Base-by-base conservation (phyloP, 2,797 vertebrate species). In the Chelmon rostratus region DNA sequence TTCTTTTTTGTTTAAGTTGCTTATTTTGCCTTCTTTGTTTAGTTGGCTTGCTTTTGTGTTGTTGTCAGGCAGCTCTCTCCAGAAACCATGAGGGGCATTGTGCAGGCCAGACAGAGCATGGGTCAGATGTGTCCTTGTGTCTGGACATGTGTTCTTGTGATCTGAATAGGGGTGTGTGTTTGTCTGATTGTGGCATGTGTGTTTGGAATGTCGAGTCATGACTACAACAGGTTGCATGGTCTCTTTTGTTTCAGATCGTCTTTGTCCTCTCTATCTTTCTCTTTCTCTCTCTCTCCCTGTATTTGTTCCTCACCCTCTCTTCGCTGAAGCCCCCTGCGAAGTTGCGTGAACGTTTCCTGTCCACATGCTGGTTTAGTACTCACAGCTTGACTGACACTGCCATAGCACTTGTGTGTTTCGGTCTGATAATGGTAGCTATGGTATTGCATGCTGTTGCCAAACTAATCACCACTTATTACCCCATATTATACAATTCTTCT, bases 231-330 rank as follows among this genome's bases (percentile, higher is more conserved):
- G 89, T 92, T 81, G 94, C 91, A 92, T 91, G 91, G 85, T 93
- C 92, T 93, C 91, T 92, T 94, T 94, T 94, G 91, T 92, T 92
- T 92, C 92, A 93, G 93, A 91, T 94, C 88, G 92, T 94, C 92
- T 93, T 94, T 94, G 92, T 92, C 89, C 88, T 90, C 86, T 92
- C 84, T 91, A 86, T 94, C 88, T 89, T 89, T 78, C 88, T 94
- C 90, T 94, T 90, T 85, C 91, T 93, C 87, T 91, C 91, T 92
- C 91, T 93, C 81, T 93, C 91, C 86, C 88, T 93, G 87, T 94
- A 92, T 92, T 91, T 94, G 88, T 94, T 94, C 91, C 93, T 94
- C 92, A 93, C 91, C 89, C 93, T 94, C 84, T 94, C 92, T 88
- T 93, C 93, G 91, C 91, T 94, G 93, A 94, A 93, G 93, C 89